Conservation (phyloP, 2,888 invertebrate genomes). For the Epirrita christyi region DNA sequence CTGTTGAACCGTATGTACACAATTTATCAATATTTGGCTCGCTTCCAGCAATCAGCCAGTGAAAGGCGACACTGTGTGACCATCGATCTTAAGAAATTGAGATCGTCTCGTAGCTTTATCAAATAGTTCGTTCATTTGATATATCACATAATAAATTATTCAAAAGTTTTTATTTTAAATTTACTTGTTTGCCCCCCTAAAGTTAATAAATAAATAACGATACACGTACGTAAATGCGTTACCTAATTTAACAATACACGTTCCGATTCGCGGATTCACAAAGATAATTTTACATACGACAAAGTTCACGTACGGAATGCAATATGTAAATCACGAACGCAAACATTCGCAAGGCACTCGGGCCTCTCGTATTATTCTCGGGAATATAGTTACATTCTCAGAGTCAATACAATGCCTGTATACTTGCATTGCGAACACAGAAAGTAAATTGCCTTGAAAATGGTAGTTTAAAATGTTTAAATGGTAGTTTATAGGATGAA, state of each 20-base stretch:
- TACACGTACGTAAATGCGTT: no score
- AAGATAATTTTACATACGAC: neutral
- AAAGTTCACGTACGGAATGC: constrained; percentile 15
- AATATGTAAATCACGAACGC: constrained; percentile 20
- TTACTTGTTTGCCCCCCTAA: no score
- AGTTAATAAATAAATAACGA: no score
- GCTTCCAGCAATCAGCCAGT: constrained; percentile 31
- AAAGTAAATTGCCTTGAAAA: no score
- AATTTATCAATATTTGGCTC: constrained; percentile 35
- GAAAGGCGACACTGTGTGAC: constrained; percentile 20
- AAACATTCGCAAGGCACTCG: constrained; percentile 4
- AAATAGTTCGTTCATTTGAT: no score
- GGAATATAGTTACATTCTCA: neutral
- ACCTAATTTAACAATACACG: neutral
- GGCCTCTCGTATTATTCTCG: no score
- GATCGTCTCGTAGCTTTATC: constrained; percentile 1
- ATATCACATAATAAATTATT: no score
- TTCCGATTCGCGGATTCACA: constrained; percentile 1
- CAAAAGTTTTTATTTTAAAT: no score
- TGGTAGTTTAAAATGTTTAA: no score
- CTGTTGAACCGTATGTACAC: neutral
- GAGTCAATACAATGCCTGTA: constrained; percentile 6
- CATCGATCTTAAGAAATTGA: constrained; percentile 27
- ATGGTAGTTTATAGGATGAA: no score
- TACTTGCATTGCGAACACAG: constrained; percentile 3